Percentiles rank a stretch among this genome's conserved stretches.
Conservation (phyloP, 1,140 invertebrate genomes). For the Lasioglossum albipes region DNA sequence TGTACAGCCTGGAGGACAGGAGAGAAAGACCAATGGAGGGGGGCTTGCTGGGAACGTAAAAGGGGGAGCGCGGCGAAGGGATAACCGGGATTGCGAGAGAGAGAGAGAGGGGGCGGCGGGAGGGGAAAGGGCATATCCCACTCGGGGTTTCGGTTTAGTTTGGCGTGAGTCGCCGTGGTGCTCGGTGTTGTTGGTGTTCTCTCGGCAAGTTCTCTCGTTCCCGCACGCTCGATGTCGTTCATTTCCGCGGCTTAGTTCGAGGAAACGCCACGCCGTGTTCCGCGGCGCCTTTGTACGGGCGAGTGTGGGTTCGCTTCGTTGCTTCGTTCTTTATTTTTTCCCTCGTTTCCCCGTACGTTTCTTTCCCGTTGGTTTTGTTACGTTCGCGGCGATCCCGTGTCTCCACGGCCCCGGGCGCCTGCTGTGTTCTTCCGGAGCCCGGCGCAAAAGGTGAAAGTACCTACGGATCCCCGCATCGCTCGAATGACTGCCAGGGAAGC, state of each 20-base stretch:
- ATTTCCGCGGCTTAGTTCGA: slow-evolving; percentile 38
- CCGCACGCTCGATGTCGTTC: slow-evolving; percentile 24
- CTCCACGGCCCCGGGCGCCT: background rate
- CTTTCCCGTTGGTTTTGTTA: background rate
- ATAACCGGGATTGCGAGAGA: slow-evolving; percentile 8
- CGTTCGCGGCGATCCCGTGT: background rate
- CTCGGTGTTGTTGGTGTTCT: slow-evolving; percentile 22
- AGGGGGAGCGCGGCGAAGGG: slow-evolving; percentile 53
- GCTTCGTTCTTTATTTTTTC: background rate
- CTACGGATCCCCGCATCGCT: slow-evolving; percentile 24
- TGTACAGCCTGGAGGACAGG: slow-evolving; percentile 46
- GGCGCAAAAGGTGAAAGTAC: slow-evolving; percentile 33
- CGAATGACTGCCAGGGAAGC: background rate
- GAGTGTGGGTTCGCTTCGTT: background rate
- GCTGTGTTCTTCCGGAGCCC: slow-evolving; percentile 6
- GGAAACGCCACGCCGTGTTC: slow-evolving; percentile 26
- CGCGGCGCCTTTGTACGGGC: slow-evolving; percentile 47
- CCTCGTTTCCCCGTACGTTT: background rate
- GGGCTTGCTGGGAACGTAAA: slow-evolving; percentile 5
- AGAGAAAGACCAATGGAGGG: slow-evolving; percentile 45
- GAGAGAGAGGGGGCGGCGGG: background rate
- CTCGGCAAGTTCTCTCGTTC: background rate
- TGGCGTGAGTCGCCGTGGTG: slow-evolving; percentile 49
- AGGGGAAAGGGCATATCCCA: slow-evolving; percentile 62
- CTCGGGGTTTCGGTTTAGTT: slow-evolving; percentile 57